Percentiles rank a stretch among this genome's conserved stretches.
These are phyloP conservation scores for Nymphalis urticae DNA, from an alignment of 2,888 invertebrate genomes.

Conservation along the genomic window DNA sequence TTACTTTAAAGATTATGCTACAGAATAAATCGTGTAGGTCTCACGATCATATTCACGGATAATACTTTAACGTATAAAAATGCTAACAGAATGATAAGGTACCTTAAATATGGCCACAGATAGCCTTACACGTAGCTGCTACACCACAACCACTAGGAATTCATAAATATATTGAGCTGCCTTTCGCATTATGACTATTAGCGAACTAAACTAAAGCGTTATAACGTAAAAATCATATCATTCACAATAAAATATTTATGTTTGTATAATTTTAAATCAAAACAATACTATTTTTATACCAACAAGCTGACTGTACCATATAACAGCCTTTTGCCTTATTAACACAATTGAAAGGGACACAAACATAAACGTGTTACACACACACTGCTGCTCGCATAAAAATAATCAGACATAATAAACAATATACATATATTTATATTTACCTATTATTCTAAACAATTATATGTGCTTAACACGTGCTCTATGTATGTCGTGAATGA, in stretches of 20 bases:
- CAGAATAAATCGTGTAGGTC: background rate
- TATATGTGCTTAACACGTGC: constrained; percentile 19
- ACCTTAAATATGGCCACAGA: constrained; percentile 41
- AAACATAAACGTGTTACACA: constrained; percentile 8
- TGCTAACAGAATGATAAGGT: constrained; percentile 47
- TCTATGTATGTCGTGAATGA: constrained; percentile 14
- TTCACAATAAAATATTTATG: constrained; percentile 3
- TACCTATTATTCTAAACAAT: constrained; percentile 11
- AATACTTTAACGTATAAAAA: constrained; percentile 27
- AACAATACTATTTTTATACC: background rate
- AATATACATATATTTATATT: constrained; percentile 9
- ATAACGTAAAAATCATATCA: background rate
- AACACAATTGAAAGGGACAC: constrained; percentile 3
- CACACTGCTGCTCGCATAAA: constrained; percentile 10
- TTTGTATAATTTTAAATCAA: constrained; percentile 15
- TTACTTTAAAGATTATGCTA: constrained; percentile 3
- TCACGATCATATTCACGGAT: background rate
- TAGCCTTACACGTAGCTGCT: constrained; percentile 44
- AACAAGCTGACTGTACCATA: too few relatives aligned
- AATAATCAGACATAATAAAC: background rate
- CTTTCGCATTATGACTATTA: constrained; percentile 40
- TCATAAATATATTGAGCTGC: constrained; percentile 51
- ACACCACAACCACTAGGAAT: constrained; percentile 40
- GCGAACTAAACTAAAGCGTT: constrained; percentile 30
- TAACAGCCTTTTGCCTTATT: background rate